A percentile compares a stretch with the other conserved stretches of the same genome.
phyloP scores from a whole-genome alignment of 2,888 invertebrate species.

The Linnaemya vulpina region DNA sequence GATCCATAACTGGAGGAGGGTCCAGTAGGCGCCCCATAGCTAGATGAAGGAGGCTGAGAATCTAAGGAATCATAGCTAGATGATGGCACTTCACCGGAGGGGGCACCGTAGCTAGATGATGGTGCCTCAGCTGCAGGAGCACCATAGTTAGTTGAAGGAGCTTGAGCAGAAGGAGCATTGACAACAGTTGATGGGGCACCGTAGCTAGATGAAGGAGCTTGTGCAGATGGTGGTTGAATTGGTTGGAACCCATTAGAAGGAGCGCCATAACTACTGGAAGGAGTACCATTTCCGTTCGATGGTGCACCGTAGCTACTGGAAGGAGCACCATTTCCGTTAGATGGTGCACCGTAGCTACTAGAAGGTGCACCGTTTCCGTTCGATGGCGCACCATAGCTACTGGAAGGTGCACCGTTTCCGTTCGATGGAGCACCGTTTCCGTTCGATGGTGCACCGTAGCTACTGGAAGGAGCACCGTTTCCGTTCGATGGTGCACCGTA shows the following conservation, averaged over 20 bases:
- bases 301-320: constrained; percentile 76
- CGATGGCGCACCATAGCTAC: constrained; percentile 78
- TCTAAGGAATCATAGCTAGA: constrained; percentile 74
- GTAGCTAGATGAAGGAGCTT: constrained; percentile 73
- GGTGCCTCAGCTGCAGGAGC: constrained; percentile 75
- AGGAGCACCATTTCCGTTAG: constrained; percentile 76
- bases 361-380: constrained; percentile 77
- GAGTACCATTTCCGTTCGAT: no score
- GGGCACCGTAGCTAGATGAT: constrained; percentile 48
- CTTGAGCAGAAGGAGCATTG: constrained; percentile 80
- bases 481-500: background rate
- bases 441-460: constrained; percentile 82
- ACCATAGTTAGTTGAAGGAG: constrained; percentile 73
- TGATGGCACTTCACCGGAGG: constrained; percentile 73
- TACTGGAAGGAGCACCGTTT: constrained; percentile 54
- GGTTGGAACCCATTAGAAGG: no score
- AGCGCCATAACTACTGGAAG: constrained; percentile 75
- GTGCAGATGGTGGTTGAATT: no score
- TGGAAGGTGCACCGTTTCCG: constrained; percentile 69
- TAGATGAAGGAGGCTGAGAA: constrained; percentile 70
- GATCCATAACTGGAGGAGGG: constrained; percentile 78
- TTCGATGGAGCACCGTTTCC: constrained; percentile 81
- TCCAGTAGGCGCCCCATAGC: constrained; percentile 77
- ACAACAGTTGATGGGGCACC: constrained; percentile 78
- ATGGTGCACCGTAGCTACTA: constrained; percentile 83